Evolutionary conservation across 2,797 vertebrate genomes (phyloP), one percentile per base, ranked within the genome.

Genomic region (Staurois parvus): DNA sequence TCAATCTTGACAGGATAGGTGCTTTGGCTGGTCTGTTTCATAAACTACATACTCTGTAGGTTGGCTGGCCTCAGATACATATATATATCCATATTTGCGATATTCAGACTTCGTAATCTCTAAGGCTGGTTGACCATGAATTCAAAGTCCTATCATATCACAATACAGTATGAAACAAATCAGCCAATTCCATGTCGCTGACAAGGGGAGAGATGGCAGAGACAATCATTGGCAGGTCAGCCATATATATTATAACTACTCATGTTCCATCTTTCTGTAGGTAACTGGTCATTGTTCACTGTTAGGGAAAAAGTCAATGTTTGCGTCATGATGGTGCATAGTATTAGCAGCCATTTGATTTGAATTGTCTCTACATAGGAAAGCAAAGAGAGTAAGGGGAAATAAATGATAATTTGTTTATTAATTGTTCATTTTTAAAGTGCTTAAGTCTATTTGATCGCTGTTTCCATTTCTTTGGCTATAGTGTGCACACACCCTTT

Each of bases 51-150:
- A 93, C 90, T 89, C 95, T 95, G 89, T 77, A 96, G 97, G 96
- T 95, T 98, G 95, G 93, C 91, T 95, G 96, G 95, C 97, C 97
- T 93, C 91, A 95, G 95, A 92, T 94, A 90, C 30, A 85, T 88
- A 68, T 0, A 68, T 0, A 34, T 80, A 76, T 69, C 87, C 1
- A 56, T 79, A 79, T 87, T 75, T 78, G 69, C 69, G 72, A 48
- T 62, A 68, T 45, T 42, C 13, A 45, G 81, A 64, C 81, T 6
- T 75, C 17, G 62, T 30, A n/a, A 84, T 88, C 87, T 78, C 81
- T 91, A 89, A 89, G 94, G 94, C 73, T 96, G 92, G 88, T 88
- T 92, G 92, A 92, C 94, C 94, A 68, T 93, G 76, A 88, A 91
- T 88, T 89, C 90, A 67, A 81, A n/a, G 66, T 72, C 56, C 78